Evolutionary conservation across 2,888 invertebrate species (phyloP), one percentile per base, ranked within the genome.

Genomic region (Pristionchus arcanus): DNA sequence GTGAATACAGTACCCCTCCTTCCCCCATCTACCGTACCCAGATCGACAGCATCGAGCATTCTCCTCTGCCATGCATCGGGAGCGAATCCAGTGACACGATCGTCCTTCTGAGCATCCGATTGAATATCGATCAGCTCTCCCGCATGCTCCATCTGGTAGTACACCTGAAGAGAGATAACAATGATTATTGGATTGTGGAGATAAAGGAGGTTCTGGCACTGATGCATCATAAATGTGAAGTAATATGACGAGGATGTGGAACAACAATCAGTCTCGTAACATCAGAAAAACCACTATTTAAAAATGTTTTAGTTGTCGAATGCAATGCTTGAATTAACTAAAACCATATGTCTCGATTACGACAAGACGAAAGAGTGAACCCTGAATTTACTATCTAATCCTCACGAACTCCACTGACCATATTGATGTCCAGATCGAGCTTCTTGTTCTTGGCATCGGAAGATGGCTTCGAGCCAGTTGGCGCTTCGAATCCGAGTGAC

Each of bases 11-110:
- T 37, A 74, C 31, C 25, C 63, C 19, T 59, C 15, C 59, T 0
- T 21, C 59, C 9, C 13, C 74, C 5, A 15, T 9, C 4, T 53
- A 53, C 49, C 87, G 63, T 53, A 93, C 93, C 93, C 90, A 94
- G 92, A 89, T 95, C 95, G n/a, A 95, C 94, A 19, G 94, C 94
- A 89, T 95, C 94, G 68, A 95, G 92, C 93, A 95, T 95, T 74
- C 94, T 91, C 66, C 94, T 91, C 90, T 95, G 95, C 95, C 95
- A 95, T 21, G 93, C 94, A 92, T 95, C 95, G 11, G 95, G 95
- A 89, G 93, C 92, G 91, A 95, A 95, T 55, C 94, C 94, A 91
- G 93, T 94, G 74, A 94, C 94, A 90, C 94, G 92, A 86, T 95
- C 94, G 87, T 95, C 94, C 90, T 94, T 94, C 87, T 93, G 91